phyloP scores from a whole-genome alignment of 2,113 vertebrate species.

The Sturnira hondurensis region DNA sequence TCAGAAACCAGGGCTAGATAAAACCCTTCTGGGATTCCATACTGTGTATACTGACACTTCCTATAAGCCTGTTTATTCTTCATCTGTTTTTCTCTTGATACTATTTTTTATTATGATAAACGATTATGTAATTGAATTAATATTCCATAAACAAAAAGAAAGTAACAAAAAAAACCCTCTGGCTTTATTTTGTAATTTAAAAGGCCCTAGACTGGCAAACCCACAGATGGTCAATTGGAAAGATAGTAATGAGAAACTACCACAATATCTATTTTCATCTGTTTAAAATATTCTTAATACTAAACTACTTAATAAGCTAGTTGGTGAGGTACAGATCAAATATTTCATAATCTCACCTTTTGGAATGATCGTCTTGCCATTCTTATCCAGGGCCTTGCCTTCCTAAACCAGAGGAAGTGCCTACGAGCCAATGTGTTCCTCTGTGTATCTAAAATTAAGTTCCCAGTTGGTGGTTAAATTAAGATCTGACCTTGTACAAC shows the following conservation, averaged over 20 bases:
- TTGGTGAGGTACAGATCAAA: slow-evolving; percentile 65
- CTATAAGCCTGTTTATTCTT: background rate
- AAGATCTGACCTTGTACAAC: slow-evolving; percentile 85
- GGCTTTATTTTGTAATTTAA: slow-evolving; percentile 63
- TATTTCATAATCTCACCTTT: slow-evolving; percentile 83
- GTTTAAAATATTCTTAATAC: slow-evolving; percentile 57
- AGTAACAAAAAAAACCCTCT: background rate
- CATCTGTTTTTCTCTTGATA: background rate
- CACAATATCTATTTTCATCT: slow-evolving; percentile 30
- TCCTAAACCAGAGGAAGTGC: slow-evolving; percentile 78
- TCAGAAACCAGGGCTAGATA: background rate
- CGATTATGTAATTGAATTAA: slow-evolving; percentile 47
- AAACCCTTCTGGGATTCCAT: background rate
- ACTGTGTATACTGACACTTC: background rate
- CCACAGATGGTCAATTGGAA: slow-evolving; percentile 52
- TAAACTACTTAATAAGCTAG: slow-evolving; percentile 61
- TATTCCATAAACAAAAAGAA: slow-evolving; percentile 65
- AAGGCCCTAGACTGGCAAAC: slow-evolving; percentile 36
- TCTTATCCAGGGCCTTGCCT: slow-evolving; percentile 78
- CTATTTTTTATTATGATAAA: background rate
- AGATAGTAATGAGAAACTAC: slow-evolving; percentile 48
- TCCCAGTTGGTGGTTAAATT: slow-evolving; percentile 85
- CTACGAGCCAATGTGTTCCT: slow-evolving; percentile 78
- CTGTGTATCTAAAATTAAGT: slow-evolving; percentile 86
- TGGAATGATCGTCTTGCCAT: slow-evolving; percentile 79